A percentile compares a stretch with the other conserved stretches of the same genome.
These are phyloP conservation scores for Riparia riparia DNA, from an alignment of 2,113 vertebrate genomes.

Conservation along the genomic window DNA sequence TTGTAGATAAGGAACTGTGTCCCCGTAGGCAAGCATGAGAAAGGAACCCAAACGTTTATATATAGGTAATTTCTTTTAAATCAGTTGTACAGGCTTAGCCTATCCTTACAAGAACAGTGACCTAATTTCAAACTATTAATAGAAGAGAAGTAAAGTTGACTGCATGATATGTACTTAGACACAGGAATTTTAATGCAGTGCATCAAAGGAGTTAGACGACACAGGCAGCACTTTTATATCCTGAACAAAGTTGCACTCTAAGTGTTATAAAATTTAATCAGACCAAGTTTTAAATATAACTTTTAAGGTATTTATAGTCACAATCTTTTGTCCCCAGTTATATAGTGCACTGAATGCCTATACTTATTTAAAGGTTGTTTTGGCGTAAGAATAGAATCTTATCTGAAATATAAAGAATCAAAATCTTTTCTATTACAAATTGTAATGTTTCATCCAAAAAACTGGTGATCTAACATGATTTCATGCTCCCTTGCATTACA, in stretches of 20 bases:
- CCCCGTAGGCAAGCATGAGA: not conserved
- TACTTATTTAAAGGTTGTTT: not conserved
- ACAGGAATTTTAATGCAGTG: constrained; percentile 47
- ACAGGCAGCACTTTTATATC: constrained; percentile 38
- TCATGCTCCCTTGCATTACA: not conserved
- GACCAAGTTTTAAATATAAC: constrained; percentile 11
- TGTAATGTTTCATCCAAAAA: not conserved
- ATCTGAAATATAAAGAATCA: not conserved
- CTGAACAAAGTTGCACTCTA: not conserved
- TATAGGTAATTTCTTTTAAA: not conserved
- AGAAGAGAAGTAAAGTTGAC: constrained; percentile 50
- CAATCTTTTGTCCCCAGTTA: not conserved
- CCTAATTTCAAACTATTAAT: constrained; percentile 63
- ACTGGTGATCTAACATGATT: not conserved
- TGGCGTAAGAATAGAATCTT: not conserved
- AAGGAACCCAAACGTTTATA: not conserved
- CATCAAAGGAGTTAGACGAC: constrained; percentile 59
- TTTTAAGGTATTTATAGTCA: constrained; percentile 18
- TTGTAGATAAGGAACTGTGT: not conserved
- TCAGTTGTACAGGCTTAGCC: not conserved
- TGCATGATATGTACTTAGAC: constrained; percentile 29
- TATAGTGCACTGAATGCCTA: not conserved
- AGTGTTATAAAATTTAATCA: constrained; percentile 10
- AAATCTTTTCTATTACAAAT: not conserved
- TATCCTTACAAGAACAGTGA: constrained; percentile 16